These are phyloP conservation scores for Ptychadena robeensis DNA, from an alignment of 2,797 vertebrate genomes.

Conservation along the genomic window DNA sequence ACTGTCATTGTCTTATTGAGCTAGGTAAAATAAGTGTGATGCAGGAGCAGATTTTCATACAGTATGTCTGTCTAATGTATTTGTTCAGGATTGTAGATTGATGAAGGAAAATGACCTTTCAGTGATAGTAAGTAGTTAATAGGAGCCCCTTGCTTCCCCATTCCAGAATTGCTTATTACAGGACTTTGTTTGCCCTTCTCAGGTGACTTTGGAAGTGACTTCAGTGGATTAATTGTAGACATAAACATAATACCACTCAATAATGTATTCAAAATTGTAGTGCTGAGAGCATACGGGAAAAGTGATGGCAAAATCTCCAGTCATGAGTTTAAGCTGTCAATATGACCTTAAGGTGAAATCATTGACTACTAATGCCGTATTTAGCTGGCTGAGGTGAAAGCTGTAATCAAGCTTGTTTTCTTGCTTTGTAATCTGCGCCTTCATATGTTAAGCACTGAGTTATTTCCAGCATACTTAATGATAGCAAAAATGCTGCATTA, in stretches of 20 bases:
- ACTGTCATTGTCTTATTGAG: background rate
- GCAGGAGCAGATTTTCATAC: background rate
- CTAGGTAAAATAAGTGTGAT: background rate
- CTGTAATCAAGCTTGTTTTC: constrained; percentile 42
- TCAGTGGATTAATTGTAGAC: constrained; percentile 54
- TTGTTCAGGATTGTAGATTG: background rate
- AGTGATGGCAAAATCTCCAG: constrained; percentile 34
- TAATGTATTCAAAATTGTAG: constrained; percentile 50
- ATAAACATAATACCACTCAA: constrained; percentile 53
- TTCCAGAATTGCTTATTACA: constrained; percentile 25
- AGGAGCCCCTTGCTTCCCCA: background rate
- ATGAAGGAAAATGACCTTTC: background rate
- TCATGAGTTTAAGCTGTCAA: constrained; percentile 44
- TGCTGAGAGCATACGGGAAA: constrained; percentile 23
- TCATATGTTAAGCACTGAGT: constrained; percentile 18
- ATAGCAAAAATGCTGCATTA: background rate
- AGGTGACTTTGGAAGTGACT: constrained; percentile 53
- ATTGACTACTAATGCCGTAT: constrained; percentile 42
- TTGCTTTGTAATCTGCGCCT: constrained; percentile 28
- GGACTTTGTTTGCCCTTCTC: constrained; percentile 38
- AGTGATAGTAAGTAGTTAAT: background rate
- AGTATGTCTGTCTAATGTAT: background rate
- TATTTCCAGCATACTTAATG: constrained; percentile 5
- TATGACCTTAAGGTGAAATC: constrained; percentile 52
- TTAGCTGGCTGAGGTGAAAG: constrained; percentile 29